Evolutionary conservation across 2,888 invertebrate species (phyloP).

Genomic region (Alloplasta piceator): DNA sequence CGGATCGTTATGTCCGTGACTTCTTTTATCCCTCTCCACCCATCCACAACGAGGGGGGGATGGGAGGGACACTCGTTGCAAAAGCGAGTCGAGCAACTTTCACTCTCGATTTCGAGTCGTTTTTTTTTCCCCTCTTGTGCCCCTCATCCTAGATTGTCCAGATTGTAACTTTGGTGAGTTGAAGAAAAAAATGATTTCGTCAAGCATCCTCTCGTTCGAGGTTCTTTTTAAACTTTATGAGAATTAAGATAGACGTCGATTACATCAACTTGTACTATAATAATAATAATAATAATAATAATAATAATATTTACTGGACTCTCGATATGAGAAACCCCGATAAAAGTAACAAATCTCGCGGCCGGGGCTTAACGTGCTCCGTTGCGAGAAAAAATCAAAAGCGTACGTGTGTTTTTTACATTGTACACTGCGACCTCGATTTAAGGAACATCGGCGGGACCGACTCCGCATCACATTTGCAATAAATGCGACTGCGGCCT

Average conservation of each 20-base stretch:
- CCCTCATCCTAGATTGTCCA: not conserved
- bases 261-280: not conserved
- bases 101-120: conserved; percentile 55
- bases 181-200: conserved; percentile 24
- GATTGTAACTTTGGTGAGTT: not conserved
- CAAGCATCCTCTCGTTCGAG: not conserved
- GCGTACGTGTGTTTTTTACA: too few species aligned
- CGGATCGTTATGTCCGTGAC: conserved; percentile 20
- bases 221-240: too few species aligned
- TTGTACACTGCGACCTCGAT: too few species aligned
- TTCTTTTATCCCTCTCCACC: not conserved
- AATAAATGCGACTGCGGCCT: too few species aligned
- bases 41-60: not conserved
- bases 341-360: too few species aligned
- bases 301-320: too few species aligned
- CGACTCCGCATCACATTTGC: too few species aligned
- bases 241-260: not conserved
- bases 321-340: too few species aligned
- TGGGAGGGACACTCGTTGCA: conserved; percentile 21
- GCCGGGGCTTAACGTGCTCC: too few species aligned
- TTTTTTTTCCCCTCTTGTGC: conserved; percentile 14
- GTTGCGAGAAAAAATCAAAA: too few species aligned
- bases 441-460: too few species aligned
- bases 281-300: conserved; percentile 5
- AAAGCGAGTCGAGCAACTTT: conserved; percentile 54